Evolutionary conservation across 1,140 invertebrate genomes (phyloP), one percentile per base, ranked within the genome.

Genomic region (Eubasilissa regina): DNA sequence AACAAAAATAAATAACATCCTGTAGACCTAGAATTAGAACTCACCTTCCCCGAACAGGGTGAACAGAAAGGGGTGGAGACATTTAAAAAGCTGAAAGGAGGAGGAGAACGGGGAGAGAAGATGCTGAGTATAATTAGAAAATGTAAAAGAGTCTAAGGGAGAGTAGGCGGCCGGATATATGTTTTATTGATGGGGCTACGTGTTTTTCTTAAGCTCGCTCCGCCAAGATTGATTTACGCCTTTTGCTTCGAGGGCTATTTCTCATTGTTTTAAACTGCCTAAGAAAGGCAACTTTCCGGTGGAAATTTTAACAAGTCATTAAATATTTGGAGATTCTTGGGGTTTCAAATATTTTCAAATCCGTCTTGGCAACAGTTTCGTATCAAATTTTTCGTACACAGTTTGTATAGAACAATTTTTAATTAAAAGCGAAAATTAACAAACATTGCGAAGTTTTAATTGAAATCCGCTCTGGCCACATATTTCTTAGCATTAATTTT

Each of bases 81-180:
- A 73, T 73, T 73, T 48, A 35, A 73, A 70, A 35, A 73, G 68
- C 21, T 51, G 68, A 10, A 53, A 73, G 56, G 68, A 70, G 68
- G 35, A 53, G 19, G 48, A 44, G 51, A 76, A 35, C 64, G 75
- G 25, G 19, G 47, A 48, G 21, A 6, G 51, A 48, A 74, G 60
- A 74, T 68, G 68, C 75, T 60, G 79, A 74, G 72, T 80, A 80
- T 80, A 80, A 80, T 80, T 80, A 80, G 74, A 80, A 80, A 80
- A 80, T 77, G 75, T 80, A 80, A 80, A 80, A 80, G 79, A 80
- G 75, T 62, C 66, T 73, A 47, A 19, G 64, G 68, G 70, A 35
- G 25, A 79, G 58, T 51, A 56, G 56, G 75, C 21, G 75, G 64
- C 72, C 79, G 70, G 79, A 80, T 80, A 80, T 80, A 80, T 80